Base-by-base conservation (phyloP, 2,888 invertebrate species). In the Limenitis camilla region DNA sequence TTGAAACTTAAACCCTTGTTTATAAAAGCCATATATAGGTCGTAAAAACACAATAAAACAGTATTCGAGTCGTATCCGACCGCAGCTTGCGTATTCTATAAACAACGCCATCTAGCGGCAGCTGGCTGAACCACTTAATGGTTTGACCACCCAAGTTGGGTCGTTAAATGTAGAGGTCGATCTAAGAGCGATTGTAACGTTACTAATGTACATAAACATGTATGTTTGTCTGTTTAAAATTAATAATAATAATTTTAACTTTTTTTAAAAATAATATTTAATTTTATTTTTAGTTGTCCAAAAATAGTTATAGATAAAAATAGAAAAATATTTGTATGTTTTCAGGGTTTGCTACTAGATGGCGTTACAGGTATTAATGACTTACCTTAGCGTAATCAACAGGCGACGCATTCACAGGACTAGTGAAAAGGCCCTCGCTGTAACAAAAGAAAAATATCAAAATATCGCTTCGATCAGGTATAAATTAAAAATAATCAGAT, bases 361-460 rank as follows among this genome's bases (percentile, higher is more conserved):
- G 58, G 59, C 49, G 48, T 11, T 40, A 43, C n/a, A 41, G 8
- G 40, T 29, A 10, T 5, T 8, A 27, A 6, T 38, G 33, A 35
- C 78, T 81, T 81, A 90, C 91, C 89, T 90, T 90, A 1, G 90
- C 90, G 88, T 90, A 90, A 68, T 90, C 90, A 36, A 90, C 81
- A 0, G 90, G 90, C 10, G 90, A 89, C 45, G 88, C 89, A 66
- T 85, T 89, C 61, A 90, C 90, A n/a, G 90, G 90, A 69, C 90
- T 90, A 39, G 90, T 90, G 75, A 90, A 90, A 61, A 91, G 77
- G 36, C 90, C 90, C 79, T 91, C 91, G 68, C 91, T 91, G 88
- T 50, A 90, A 90, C 77, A 84, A 81, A 73, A 56, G 7, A 19
- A 11, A 5, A 10, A 36, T 36, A 8, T 36, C n/a, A 36, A 10